These are phyloP conservation scores for Carduelis carduelis DNA, from an alignment of 2,797 vertebrate genomes.

Conservation along the genomic window DNA sequence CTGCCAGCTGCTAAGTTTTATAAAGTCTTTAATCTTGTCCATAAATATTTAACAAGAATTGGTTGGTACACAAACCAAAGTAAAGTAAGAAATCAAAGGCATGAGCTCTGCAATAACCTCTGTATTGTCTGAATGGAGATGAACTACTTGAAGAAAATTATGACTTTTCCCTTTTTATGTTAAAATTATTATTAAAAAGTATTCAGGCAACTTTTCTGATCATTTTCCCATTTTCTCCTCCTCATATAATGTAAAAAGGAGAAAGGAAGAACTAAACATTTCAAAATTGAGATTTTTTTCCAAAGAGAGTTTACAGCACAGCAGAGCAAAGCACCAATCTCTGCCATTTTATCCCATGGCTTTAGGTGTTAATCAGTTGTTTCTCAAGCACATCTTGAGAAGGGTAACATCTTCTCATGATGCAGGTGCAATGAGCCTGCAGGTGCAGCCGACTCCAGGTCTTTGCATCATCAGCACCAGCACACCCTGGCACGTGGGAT, in stretches of 20 bases:
- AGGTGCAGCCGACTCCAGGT: background rate
- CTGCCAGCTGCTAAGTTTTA: constrained; percentile 79
- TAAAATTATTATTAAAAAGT: constrained; percentile 58
- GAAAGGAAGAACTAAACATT: background rate
- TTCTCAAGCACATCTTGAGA: background rate
- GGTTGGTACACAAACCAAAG: constrained; percentile 75
- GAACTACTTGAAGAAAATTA: constrained; percentile 50
- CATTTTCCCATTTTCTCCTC: background rate
- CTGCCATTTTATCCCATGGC: background rate
- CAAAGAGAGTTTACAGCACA: background rate
- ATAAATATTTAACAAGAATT: constrained; percentile 84
- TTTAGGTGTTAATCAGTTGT: background rate
- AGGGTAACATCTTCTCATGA: background rate
- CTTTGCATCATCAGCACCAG: background rate
- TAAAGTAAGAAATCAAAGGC: constrained; percentile 76
- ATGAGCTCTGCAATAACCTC: constrained; percentile 63
- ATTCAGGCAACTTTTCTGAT: constrained; percentile 46
- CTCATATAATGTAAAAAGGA: background rate
- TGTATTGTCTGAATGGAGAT: constrained; percentile 42
- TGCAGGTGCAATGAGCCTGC: background rate
- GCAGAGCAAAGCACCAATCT: background rate
- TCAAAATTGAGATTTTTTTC: background rate
- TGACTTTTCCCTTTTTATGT: constrained; percentile 23
- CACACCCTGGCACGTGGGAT: fast-evolving
- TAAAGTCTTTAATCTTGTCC: constrained; percentile 81